Evolutionary conservation across 2,888 invertebrate genomes (phyloP).

Genomic region (Eristalinus aeneus): DNA sequence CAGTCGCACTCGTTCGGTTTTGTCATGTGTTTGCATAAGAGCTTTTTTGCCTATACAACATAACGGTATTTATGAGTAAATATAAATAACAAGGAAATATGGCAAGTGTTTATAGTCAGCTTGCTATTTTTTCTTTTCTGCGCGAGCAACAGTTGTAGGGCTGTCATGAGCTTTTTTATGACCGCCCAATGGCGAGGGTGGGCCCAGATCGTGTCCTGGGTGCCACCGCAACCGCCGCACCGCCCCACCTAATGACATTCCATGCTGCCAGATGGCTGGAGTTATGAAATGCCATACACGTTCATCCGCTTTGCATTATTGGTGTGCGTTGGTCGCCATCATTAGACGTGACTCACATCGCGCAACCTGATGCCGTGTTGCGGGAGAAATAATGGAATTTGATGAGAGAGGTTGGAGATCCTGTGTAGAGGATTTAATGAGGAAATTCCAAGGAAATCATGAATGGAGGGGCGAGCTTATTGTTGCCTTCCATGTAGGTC

Average conservation of each 20-base stretch:
- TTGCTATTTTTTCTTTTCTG: not conserved
- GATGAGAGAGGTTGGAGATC: not conserved
- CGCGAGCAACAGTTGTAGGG: not conserved
- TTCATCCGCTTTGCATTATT: not conserved
- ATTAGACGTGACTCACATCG: not conserved
- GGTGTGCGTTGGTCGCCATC: not conserved
- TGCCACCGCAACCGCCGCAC: too few relatives aligned
- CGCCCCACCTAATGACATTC: not conserved
- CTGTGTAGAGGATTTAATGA: not conserved
- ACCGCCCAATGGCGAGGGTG: too few relatives aligned
- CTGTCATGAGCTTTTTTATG: not conserved
- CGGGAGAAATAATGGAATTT: not conserved
- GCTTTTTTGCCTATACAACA: not conserved
- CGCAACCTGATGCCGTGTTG: not conserved
- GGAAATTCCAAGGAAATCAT: not conserved
- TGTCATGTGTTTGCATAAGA: not conserved
- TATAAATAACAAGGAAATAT: slow-evolving; percentile 44
- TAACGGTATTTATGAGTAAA: not conserved
- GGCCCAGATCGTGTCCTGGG: not conserved
- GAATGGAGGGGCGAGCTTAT: not conserved
- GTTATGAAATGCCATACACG: slow-evolving; percentile 7
- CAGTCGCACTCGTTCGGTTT: not conserved
- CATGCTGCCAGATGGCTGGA: not conserved
- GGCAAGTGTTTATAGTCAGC: slow-evolving; percentile 41
- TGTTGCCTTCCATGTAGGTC: not conserved